Evolutionary conservation across 2,888 invertebrate species (phyloP), one percentile per base, ranked within the genome.

Genomic region (Azorinus chamasolen): DNA sequence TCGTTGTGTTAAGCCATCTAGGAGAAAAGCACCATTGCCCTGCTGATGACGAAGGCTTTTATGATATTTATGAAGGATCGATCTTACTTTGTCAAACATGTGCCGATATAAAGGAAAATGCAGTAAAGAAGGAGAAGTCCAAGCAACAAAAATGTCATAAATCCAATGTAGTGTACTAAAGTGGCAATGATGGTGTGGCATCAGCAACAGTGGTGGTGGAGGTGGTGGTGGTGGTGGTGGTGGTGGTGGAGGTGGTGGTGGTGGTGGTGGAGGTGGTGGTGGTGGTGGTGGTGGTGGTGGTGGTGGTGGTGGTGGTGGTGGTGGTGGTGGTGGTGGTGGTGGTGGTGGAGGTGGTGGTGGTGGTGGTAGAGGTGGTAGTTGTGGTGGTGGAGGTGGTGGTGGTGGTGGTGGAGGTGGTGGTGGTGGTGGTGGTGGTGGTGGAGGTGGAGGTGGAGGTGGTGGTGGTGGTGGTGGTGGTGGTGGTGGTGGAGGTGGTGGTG

Each of bases 251-350:
- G 41, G 41, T 41, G 41, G 14, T 41, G 41, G 41, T 41, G 41
- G 14, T 41, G 8, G 41, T 14, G 10, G 14, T 41, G 41, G 41
- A 12, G 41, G 41, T 41, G 41, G 41, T 41, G 41, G 14, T 41
- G 41, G 41, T 41, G 10, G 14, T 41, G 41, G 41, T 41, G 41
- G 41, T 41, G 41, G 41, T 41, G 41, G 41, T 41, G 41, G 41
- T 41, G 41, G 41, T 41, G 41, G 41, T 41, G 41, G 41, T 41
- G 41, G 41, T 41, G 41, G 41, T 41, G 41, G 41, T 41, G 41
- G 41, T 41, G 41, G 41, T 41, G 41, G 41, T 41, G 41, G 41
- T 41, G 41, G 41, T 41, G 41, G 41, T 41, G 14, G 14, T 41
- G 41, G 41, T 41, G 41, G 41, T 41, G 41, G 41, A 12, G 41